These are phyloP conservation scores for Gobiocypris rarus DNA, from an alignment of 2,113 vertebrate species.

Conservation along the genomic window DNA sequence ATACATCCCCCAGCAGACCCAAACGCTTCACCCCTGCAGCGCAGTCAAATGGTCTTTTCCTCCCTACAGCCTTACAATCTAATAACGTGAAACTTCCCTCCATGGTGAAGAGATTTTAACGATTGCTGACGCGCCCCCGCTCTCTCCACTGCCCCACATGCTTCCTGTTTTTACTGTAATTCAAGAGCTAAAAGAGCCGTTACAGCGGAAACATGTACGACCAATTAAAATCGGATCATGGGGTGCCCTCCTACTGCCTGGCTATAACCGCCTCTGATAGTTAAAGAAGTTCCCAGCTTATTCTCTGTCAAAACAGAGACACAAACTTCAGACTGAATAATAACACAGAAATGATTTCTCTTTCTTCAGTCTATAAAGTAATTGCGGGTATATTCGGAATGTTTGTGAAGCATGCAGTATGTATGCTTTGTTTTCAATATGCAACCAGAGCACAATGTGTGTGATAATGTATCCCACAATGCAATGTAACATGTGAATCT, in stretches of 20 bases:
- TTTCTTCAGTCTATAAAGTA: background rate
- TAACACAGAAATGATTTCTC: background rate
- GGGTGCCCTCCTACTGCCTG: background rate
- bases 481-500: background rate
- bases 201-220: background rate
- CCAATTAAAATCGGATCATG: slow-evolving; percentile 27
- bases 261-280: slow-evolving; percentile 11
- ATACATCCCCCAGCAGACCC: background rate
- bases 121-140: background rate
- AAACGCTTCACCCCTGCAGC: background rate
- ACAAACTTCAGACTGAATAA: slow-evolving; percentile 24
- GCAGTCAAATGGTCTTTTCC: slow-evolving; percentile 42
- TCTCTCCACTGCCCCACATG: slow-evolving; percentile 2
- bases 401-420: background rate
- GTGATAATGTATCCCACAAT: background rate
- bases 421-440: background rate
- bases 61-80: slow-evolving; percentile 38
- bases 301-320: slow-evolving; percentile 15
- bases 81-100: slow-evolving; percentile 15
- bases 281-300: slow-evolving; percentile 7
- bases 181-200: slow-evolving; percentile 29
- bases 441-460: background rate
- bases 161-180: slow-evolving; percentile 28
- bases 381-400: background rate
- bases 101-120: slow-evolving; percentile 24